phyloP scores from a whole-genome alignment of 2,113 vertebrate genomes.

The Stercorarius parasiticus region DNA sequence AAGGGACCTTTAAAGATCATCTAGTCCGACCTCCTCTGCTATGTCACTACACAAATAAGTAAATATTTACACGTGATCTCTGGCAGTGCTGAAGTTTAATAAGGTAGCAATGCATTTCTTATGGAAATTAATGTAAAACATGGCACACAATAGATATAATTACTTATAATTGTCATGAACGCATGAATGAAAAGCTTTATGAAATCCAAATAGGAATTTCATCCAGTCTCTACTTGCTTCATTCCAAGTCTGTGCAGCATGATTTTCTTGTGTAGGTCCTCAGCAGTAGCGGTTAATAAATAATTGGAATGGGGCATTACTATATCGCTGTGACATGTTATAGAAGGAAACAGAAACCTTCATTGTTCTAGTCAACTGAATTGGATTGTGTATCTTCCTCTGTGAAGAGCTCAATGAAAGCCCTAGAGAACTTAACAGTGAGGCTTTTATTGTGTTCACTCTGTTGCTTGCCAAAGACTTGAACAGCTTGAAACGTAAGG shows the following conservation, averaged over 20 bases:
- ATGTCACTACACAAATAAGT: background rate
- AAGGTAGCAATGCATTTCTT: background rate
- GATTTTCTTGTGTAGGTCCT: background rate
- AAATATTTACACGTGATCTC: background rate
- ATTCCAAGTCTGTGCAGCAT: background rate
- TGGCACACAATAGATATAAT: background rate
- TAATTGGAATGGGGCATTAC: background rate
- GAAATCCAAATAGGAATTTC: background rate
- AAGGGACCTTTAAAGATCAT: background rate
- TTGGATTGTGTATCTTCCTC: slow-evolving; percentile 8
- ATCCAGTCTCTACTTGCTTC: background rate
- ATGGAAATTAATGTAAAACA: background rate
- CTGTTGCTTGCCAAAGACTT: background rate
- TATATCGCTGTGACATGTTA: background rate
- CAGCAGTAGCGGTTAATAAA: background rate
- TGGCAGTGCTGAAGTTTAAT: background rate
- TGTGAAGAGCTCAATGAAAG: background rate
- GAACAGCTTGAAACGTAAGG: slow-evolving; percentile 20
- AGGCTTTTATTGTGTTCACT: slow-evolving; percentile 25
- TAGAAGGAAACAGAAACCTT: background rate
- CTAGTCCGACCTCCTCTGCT: background rate
- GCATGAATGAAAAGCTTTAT: background rate
- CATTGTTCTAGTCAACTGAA: slow-evolving; percentile 12
- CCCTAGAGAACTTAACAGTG: slow-evolving; percentile 3
- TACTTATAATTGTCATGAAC: background rate